These are phyloP conservation scores for Brachynemurus nebulosus DNA, from an alignment of 2,888 invertebrate species.

Conservation along the genomic window DNA sequence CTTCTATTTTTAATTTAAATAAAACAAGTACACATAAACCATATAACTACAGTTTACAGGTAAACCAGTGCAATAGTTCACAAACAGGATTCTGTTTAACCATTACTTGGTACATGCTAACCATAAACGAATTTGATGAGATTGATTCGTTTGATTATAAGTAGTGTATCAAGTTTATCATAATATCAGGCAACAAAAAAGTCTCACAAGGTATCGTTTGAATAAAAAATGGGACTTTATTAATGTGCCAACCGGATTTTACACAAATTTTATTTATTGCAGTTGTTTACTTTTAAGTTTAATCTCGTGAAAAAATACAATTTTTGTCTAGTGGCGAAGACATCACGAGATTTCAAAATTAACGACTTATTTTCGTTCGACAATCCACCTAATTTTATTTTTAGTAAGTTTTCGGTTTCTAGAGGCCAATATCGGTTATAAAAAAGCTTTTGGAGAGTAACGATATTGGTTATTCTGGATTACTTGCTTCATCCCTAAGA, in stretches of 20 bases:
- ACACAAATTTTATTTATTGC: not conserved
- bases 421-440: constrained; percentile 6
- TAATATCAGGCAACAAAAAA: not conserved
- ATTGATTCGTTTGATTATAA: too few relatives aligned
- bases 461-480: constrained; percentile 5
- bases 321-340: constrained; percentile 10
- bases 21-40: not conserved
- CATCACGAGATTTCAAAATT: constrained; percentile 1
- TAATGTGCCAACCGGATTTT: not conserved
- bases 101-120: too few relatives aligned
- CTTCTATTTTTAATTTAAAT: too few relatives aligned
- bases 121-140: too few relatives aligned
- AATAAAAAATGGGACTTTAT: too few relatives aligned
- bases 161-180: constrained; percentile 2
- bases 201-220: not conserved
- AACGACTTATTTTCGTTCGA: not conserved
- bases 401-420: not conserved
- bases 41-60: constrained; percentile 13
- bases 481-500: constrained; percentile 10
- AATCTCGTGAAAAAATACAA: constrained; percentile 1
- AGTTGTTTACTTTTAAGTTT: not conserved
- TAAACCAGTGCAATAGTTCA: constrained; percentile 6
- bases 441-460: too few relatives aligned
- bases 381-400: too few relatives aligned
- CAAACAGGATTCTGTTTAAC: not conserved